Evolutionary conservation across 2,113 vertebrate genomes (phyloP).

Genomic region (Sorex araneus): DNA sequence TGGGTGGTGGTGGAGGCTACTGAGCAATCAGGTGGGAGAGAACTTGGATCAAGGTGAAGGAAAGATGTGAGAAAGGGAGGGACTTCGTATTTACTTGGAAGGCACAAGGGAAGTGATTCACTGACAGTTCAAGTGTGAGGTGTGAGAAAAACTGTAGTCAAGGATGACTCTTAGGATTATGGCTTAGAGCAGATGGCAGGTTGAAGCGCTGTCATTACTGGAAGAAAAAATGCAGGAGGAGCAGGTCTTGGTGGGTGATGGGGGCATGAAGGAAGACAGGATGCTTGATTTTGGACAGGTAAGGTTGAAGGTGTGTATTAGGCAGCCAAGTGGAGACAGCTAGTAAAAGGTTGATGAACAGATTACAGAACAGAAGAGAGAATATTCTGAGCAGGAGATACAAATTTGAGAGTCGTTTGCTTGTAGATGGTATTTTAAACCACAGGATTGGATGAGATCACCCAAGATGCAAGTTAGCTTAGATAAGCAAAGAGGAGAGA

Average conservation of each 20-base stretch:
- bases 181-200: background rate
- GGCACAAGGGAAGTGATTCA: background rate
- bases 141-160: background rate
- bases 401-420: conserved; percentile 58
- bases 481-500: conserved; percentile 42
- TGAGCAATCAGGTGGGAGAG: background rate
- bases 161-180: background rate
- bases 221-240: background rate
- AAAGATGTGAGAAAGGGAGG: background rate
- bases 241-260: background rate
- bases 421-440: conserved; percentile 71
- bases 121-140: background rate
- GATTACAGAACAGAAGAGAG: conserved; percentile 44
- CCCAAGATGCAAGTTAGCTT: background rate
- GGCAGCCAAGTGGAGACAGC: background rate
- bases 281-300: background rate
- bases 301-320: background rate
- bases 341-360: background rate
- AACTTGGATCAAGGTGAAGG: background rate
- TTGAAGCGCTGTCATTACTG: background rate
- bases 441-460: conserved; percentile 67
- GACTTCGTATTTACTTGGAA: background rate
- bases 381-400: conserved; percentile 46
- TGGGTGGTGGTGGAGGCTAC: too few relatives aligned
- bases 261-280: background rate